Conservation (phyloP, 64 coral and sea anemone species). For the Actinia equina region DNA sequence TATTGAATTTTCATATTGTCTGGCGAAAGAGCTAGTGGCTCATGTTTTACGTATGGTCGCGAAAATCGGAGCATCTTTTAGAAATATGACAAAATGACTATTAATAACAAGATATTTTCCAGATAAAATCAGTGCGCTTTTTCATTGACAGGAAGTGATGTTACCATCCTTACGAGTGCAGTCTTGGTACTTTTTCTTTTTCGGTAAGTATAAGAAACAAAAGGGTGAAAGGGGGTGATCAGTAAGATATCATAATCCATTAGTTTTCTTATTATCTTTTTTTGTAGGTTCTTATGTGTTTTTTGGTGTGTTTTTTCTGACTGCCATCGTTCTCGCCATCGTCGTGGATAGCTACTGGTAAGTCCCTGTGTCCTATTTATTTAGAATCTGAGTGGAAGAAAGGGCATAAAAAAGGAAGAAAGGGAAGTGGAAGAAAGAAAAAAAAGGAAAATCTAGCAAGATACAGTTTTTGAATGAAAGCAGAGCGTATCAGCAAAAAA, state of each 20-base stretch:
- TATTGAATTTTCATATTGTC: too few species aligned
- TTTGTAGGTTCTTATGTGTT: constrained; percentile 77
- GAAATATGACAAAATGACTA: too few species aligned
- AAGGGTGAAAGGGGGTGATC: background rate
- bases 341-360: constrained; percentile 93
- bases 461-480: too few species aligned
- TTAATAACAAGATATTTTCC: too few species aligned
- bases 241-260: background rate
- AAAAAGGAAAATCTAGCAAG: too few species aligned
- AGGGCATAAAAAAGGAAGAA: background rate
- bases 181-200: constrained; percentile 77
- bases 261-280: background rate
- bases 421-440: background rate
- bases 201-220: constrained; percentile 35
- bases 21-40: too few species aligned
- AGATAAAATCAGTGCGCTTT: background rate
- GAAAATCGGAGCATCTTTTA: too few species aligned
- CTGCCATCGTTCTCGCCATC: constrained; percentile 83
- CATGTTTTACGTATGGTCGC: too few species aligned
- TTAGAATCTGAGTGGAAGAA: background rate
- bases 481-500: too few species aligned
- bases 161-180: constrained; percentile 65
- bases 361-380: constrained; percentile 1
- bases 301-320: constrained; percentile 88
- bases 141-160: constrained; percentile 67